Base-by-base conservation (phyloP, 2,113 vertebrate genomes). In the Nannospalax galili region DNA sequence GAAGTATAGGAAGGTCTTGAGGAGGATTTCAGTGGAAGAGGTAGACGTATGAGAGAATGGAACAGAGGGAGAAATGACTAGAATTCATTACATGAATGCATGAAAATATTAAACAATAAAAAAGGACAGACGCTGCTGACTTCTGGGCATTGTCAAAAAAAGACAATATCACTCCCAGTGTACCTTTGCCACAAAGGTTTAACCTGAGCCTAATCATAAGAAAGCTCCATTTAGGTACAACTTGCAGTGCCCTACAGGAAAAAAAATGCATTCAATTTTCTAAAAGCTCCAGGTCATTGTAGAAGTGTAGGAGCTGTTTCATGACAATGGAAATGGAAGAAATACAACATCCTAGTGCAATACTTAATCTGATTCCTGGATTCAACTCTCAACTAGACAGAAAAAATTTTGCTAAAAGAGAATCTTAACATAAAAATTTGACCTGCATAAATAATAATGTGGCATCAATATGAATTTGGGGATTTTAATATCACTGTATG, bases 351-450 rank as follows among this genome's bases (percentile, higher is more conserved):
- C 19, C 52, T 24, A 87, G 20, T 48, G 32, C 10, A 37, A 56
- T 3, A 16, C 45, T 92, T 78, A 88, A 73, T 78, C 22, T 8
- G 19, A 81, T n/a, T 28, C 8, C 28, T 81, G 56, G n/a, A 64
- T 88, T 90, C 45, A 87, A 75, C 48, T 87, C 32, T 80, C 40
- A 92, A n/a, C 11, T 20, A 56, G 26, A 30, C 52, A 90, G 35
- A 89, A 88, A 70, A 88, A 74, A 20, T 28, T 70, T 93, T 95
- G 35, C 35, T 90, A 7, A 19, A 40, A n/a, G 60, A 69, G 30
- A 1, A 37, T 2, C 19, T 72, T 14, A 75, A 28, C 8, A 22
- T 42, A 32, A 87, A 90, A 73, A 32, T 48, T 77, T 8, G 19
- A 65, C 40, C 17, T 82, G 58, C 84, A 90, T 78, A 89, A 72